A percentile compares a stretch with the other conserved stretches of the same genome.
phyloP scores from a whole-genome alignment of 2,888 invertebrate species.

The Podabrus alpinus region DNA sequence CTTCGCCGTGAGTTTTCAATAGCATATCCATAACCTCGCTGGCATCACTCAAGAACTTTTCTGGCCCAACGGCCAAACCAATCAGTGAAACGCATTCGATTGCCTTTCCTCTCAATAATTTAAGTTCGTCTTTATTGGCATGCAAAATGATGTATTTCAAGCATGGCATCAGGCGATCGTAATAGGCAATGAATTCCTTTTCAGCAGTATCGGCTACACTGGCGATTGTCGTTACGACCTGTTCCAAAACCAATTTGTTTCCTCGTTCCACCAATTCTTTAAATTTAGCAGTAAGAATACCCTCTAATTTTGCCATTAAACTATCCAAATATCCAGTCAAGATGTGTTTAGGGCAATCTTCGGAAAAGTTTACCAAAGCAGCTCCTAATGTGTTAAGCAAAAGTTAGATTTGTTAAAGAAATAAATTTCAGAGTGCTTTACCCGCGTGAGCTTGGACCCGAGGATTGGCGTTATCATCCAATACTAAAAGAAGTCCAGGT shows the following conservation, averaged over 20 bases:
- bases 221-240: conserved; percentile 97
- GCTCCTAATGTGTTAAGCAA: conserved; percentile 66
- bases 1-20: conserved; percentile 86
- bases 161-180: conserved; percentile 91
- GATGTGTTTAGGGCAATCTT: conserved; percentile 96
- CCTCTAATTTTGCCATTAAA: conserved; percentile 89
- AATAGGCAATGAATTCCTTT: conserved; percentile 92
- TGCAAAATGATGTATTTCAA: conserved; percentile 97
- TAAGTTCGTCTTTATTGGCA: conserved; percentile 84
- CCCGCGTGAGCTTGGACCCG: conserved; percentile 87
- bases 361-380: conserved; percentile 98
- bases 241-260: conserved; percentile 94
- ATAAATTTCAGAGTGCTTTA: conserved; percentile 35
- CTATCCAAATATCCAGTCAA: conserved; percentile 87
- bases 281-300: conserved; percentile 88
- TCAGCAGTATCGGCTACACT: conserved; percentile 98
- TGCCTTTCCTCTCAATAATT: conserved; percentile 91
- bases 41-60: conserved; percentile 88
- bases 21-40: conserved; percentile 95
- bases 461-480: conserved; percentile 90
- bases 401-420: neutral
- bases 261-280: conserved; percentile 93
- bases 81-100: conserved; percentile 99
- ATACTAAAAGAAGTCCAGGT: conserved; percentile 83
- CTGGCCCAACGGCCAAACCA: conserved; percentile 82